Base-by-base conservation (phyloP, 2,797 vertebrate species). In the Typhlichthys subterraneus region DNA sequence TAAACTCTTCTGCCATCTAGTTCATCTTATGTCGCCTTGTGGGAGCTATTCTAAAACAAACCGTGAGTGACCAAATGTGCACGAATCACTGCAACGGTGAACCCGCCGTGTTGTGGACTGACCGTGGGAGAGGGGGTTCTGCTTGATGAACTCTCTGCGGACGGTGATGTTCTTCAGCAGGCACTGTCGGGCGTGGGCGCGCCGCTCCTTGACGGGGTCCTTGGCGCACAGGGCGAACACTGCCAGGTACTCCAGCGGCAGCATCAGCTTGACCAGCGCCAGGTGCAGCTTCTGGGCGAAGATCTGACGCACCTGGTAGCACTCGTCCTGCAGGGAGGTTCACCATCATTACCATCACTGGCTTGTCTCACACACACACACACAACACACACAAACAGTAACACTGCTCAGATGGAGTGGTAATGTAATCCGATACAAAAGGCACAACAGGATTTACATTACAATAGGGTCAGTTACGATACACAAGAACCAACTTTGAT, bases 131-230 rank as follows among this genome's bases (percentile, higher is more conserved):
- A 95, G 92, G 12, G 96, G 95, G 77, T 99, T 99, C 81, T 99
- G 96, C 79, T 99, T 99, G 85, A 99, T 96, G 87, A 95, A 99
- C 73, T 99, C 97, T 85, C 97, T 93, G 72, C 97, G 95, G 89
- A 99, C 96, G 72, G 95, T 98, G 88, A 99, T 99, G 88, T 99
- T 99, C 87, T 99, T 99, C 46, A 99, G 94, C 68, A 99, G 94
- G 88, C 98, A 99, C 90, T 99, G 98, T 65, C 98, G 93, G 82
- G 98, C 98, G 50, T 99, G 98, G 38, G 98, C 98, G 45, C 97
- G 93, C 75, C 98, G 93, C 86, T 99, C 98, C 87, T 99, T 99
- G 64, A 99, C 98, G 11, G 98, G 98, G 80, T 99, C 98, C 92
- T 99, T 99, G 91, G 98, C 98, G 79, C 97, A 99, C 70, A 99